Conservation (phyloP, 2,888 invertebrate genomes). For the Mesorhabditis sp. region DNA sequence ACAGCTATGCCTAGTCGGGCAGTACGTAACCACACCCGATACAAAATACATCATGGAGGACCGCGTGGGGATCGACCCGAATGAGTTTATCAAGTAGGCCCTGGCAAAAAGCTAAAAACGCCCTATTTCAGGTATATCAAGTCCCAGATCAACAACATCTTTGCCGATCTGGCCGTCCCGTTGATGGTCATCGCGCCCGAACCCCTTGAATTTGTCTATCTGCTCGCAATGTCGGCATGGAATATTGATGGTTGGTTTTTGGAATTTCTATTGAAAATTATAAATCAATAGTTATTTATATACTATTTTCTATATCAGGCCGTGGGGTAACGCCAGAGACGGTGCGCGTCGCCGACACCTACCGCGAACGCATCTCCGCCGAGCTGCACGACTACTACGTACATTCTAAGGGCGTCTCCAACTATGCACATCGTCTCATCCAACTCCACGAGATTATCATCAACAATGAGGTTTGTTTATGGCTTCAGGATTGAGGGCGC, state of each 20-base stretch:
- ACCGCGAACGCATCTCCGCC: not conserved
- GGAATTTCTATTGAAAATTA: no score
- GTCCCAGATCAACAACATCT: not conserved
- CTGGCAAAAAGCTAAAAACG: not conserved
- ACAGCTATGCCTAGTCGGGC: no score
- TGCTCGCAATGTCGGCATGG: not conserved
- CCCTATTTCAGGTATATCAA: not conserved
- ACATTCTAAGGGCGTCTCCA: not conserved
- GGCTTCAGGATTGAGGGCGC: not conserved
- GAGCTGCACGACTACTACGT: not conserved
- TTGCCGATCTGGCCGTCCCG: not conserved
- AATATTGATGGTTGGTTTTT: not conserved
- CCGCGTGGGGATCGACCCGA: no score
- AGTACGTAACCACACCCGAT: no score
- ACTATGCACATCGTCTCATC: not conserved
- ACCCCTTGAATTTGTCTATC: conserved; percentile 1
- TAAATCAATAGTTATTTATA: not conserved
- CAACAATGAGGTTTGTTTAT: not conserved
- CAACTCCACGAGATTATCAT: not conserved
- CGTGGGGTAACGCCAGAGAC: not conserved
- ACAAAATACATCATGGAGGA: no score
- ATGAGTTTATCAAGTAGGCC: not conserved
- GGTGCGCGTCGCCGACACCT: not conserved
- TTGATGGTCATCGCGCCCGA: not conserved
- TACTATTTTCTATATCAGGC: not conserved